Evolutionary conservation across 2,797 vertebrate genomes (phyloP).

Genomic region (Hoplostethus mediterraneus): DNA sequence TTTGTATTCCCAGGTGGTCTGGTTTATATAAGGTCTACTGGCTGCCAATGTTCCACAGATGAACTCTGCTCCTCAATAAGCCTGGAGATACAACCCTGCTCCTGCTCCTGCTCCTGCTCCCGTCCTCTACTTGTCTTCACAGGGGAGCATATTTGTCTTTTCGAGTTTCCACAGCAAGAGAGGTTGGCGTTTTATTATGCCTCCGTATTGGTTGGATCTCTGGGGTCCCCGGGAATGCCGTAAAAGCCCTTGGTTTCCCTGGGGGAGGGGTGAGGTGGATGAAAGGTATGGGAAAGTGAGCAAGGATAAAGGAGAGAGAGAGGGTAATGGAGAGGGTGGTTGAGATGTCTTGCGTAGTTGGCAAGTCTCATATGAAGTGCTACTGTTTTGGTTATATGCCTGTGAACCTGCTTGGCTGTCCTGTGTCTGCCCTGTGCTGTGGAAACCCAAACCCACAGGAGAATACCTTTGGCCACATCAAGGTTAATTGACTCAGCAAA

Average conservation of each 20-base stretch:
- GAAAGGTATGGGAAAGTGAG: slow-evolving; percentile 11
- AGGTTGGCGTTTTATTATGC: neutral
- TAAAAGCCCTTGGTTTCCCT: neutral
- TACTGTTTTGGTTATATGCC: slow-evolving; percentile 9
- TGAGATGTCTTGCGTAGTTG: slow-evolving; percentile 14
- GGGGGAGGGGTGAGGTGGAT: neutral
- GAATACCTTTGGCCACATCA: slow-evolving; percentile 37
- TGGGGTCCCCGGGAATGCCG: neutral
- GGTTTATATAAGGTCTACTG: slow-evolving; percentile 33
- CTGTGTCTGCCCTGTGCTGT: slow-evolving; percentile 23
- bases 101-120: slow-evolving; percentile 1
- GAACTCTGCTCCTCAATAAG: slow-evolving; percentile 14
- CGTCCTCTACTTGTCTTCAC: slow-evolving; percentile 5
- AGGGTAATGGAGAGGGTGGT: neutral
- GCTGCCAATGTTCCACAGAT: slow-evolving; percentile 22
- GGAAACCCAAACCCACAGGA: slow-evolving; percentile 52
- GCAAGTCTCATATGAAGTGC: slow-evolving; percentile 14
- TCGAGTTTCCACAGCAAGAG: slow-evolving; percentile 33
- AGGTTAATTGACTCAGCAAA: slow-evolving; percentile 67
- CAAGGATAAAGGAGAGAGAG: slow-evolving; percentile 1
- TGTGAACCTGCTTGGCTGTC: slow-evolving; percentile 13
- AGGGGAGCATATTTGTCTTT: slow-evolving; percentile 24
- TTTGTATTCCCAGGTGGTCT: slow-evolving; percentile 30
- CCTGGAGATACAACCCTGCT: neutral
- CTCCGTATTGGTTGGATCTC: slow-evolving; percentile 9